Evolutionary conservation across 2,888 invertebrate genomes (phyloP).

Genomic region (Cantharis nigra): DNA sequence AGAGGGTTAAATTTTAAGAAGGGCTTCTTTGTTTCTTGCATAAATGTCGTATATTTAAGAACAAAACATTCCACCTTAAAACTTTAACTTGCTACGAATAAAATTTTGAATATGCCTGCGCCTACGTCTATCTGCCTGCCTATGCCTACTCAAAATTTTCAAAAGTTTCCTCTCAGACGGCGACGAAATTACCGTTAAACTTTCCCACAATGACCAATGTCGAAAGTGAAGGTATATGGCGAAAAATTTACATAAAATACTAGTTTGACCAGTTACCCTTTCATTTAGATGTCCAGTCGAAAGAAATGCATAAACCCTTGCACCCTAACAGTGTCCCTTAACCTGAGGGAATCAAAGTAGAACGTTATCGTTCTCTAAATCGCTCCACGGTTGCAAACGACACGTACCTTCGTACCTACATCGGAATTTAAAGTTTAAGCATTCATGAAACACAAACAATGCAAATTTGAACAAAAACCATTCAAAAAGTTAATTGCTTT

Average conservation of each 20-base stretch:
- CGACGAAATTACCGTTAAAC: constrained; percentile 20
- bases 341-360: constrained; percentile 18
- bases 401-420: constrained; percentile 12
- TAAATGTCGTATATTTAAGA: constrained; percentile 23
- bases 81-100: background rate
- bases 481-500: constrained; percentile 4
- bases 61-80: constrained; percentile 2
- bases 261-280: constrained; percentile 50
- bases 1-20: constrained; percentile 52
- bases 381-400: constrained; percentile 12
- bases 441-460: constrained; percentile 4
- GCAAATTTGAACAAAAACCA: constrained; percentile 3
- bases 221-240: constrained; percentile 7
- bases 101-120: background rate
- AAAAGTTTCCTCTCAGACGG: background rate
- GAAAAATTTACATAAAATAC: constrained; percentile 50
- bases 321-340: constrained; percentile 17
- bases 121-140: background rate
- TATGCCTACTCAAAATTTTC: background rate
- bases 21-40: constrained; percentile 46
- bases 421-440: constrained; percentile 3
- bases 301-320: constrained; percentile 27
- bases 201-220: constrained; percentile 29
- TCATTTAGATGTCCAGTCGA: constrained; percentile 36
- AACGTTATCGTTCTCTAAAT: constrained; percentile 22